These are phyloP conservation scores for Dryas iulia DNA, from an alignment of 1,140 invertebrate species.

Conservation along the genomic window DNA sequence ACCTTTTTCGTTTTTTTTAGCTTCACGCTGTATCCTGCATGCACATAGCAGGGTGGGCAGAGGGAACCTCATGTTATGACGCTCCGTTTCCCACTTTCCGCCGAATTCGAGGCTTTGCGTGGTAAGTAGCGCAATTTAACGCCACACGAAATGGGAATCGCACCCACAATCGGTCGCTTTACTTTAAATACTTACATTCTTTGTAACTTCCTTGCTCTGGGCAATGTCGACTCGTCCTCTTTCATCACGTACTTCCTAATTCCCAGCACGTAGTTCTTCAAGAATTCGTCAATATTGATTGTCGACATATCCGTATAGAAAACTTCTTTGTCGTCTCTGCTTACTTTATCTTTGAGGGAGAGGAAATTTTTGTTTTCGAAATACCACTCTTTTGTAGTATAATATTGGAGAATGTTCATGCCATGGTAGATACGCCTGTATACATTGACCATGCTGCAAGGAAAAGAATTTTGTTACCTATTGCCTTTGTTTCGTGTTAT, in stretches of 20 bases:
- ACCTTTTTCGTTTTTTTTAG: no score
- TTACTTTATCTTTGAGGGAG: slow-evolving; percentile 82
- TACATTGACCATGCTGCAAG: slow-evolving; percentile 82
- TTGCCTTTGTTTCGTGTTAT: no score
- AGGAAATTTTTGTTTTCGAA: slow-evolving; percentile 86
- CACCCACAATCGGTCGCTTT: no score
- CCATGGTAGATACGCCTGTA: slow-evolving; percentile 85
- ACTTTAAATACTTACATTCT: slow-evolving; percentile 65
- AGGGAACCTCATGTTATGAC: no score
- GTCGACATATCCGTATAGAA: slow-evolving; percentile 81
- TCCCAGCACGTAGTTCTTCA: slow-evolving; percentile 87
- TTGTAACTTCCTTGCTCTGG: slow-evolving; percentile 83
- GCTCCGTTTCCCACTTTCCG: no score
- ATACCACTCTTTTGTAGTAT: slow-evolving; percentile 91
- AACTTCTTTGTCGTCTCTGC: slow-evolving; percentile 80
- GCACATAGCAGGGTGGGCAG: no score
- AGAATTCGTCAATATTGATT: slow-evolving; percentile 84
- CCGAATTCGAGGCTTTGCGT: no score
- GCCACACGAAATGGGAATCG: no score
- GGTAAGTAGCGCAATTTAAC: no score
- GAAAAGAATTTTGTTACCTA: not conserved
- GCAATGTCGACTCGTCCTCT: slow-evolving; percentile 87
- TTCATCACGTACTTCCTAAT: slow-evolving; percentile 87
- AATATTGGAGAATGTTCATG: slow-evolving; percentile 88
- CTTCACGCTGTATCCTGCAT: no score